Evolutionary conservation across 1,140 invertebrate genomes (phyloP), one percentile per base, ranked within the genome.

Genomic region (Megathymus violae): DNA sequence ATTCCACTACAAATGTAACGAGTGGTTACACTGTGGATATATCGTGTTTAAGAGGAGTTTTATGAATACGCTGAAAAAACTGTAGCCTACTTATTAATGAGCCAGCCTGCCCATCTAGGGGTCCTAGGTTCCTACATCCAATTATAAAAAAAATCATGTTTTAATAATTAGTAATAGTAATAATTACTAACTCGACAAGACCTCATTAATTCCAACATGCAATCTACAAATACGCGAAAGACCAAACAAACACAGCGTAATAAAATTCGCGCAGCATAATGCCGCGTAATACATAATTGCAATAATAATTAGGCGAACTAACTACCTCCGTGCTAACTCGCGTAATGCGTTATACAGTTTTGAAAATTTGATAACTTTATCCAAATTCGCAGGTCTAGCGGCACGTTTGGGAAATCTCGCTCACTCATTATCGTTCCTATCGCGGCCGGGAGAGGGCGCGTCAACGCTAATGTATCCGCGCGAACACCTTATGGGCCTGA

Each of bases 311-410:
- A 89, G 68, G 62, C 47, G 54, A 38, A 59, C 56, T 59, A 59
- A 59, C 56, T 47, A 44, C 56, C 56, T 59, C 38, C 36, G 31
- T 38, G 67, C 62, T 65, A 68, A 71, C 66, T 70, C 63, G 73
- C 65, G 62, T 86, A 83, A 85, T 82, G 85, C 80, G 82, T 86
- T 79, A 77, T 66, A 70, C 82, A 80, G 85, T 85, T 86, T 85
- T 89, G 87, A 89, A 89, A 89, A 82, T 89, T 89, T 89, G 84
- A 89, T 89, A 89, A 89, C 76, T 89, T 89, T 89, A 82, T 80
- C 76, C 85, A 80, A 89, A 87, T 86, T 83, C 76, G 73, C 78
- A 81, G 82, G 83, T 77, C 67, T 74, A 76, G 86, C 70, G 73
- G 80, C 79, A 81, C 85, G 77, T 84, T 79, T 66, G 87, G 87